These are phyloP conservation scores for Mustela lutreola DNA, from an alignment of 2,113 vertebrate genomes.

Conservation along the genomic window DNA sequence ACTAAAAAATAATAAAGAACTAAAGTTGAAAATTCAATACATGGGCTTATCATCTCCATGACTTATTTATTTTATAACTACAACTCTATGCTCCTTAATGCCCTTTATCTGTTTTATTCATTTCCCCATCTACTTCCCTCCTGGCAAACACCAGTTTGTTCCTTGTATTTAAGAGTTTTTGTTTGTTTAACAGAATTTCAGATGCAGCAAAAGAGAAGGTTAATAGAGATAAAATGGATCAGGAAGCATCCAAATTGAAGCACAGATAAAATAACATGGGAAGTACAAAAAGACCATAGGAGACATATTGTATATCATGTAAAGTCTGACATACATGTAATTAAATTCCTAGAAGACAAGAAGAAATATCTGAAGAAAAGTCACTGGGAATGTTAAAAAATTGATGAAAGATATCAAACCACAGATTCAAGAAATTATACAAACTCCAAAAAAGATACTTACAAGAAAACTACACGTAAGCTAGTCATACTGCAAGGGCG, in stretches of 20 bases:
- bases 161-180: background rate
- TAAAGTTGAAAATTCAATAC: background rate
- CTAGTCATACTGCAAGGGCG: background rate
- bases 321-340: background rate
- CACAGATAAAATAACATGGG: background rate
- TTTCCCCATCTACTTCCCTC: background rate
- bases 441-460: background rate
- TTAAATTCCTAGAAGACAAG: background rate
- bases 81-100: background rate
- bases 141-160: background rate
- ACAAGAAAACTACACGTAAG: background rate
- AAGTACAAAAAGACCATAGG: background rate
- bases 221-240: background rate
- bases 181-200: background rate
- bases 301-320: background rate
- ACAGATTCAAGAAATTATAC: background rate
- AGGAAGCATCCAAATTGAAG: background rate
- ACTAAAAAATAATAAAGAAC: background rate
- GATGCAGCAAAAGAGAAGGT: background rate
- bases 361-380: background rate
- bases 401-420: background rate
- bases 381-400: background rate
- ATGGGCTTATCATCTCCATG: background rate
- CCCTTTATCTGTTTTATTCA: background rate
- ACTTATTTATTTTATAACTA: background rate